Conservation (phyloP, 2,888 invertebrate species). For the Watsonalla binaria region DNA sequence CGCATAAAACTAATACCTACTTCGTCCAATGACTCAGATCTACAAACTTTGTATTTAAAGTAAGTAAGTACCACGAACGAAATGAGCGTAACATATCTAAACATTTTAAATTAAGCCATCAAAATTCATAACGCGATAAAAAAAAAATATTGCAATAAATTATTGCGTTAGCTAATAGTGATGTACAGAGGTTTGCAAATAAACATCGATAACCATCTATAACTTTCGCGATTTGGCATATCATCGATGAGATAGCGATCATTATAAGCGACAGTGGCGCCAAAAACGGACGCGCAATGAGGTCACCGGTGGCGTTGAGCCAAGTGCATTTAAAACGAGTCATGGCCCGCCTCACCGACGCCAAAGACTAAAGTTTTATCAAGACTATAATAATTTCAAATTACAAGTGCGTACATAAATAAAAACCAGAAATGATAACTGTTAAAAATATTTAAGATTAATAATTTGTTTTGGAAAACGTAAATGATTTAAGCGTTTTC, state of each 20-base stretch:
- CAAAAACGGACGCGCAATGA: slow-evolving; percentile 67
- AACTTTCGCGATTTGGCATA: slow-evolving; percentile 54
- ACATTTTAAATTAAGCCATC: background rate
- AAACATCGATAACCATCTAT: slow-evolving; percentile 48
- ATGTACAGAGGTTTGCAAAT: slow-evolving; percentile 32
- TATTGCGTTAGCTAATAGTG: slow-evolving; percentile 28
- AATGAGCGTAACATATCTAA: background rate
- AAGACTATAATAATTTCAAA: slow-evolving; percentile 31
- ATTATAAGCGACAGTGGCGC: slow-evolving; percentile 60
- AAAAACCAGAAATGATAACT: slow-evolving; percentile 15
- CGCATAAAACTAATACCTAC: slow-evolving; percentile 24
- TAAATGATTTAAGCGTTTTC: slow-evolving; percentile 31
- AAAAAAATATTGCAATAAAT: slow-evolving; percentile 14
- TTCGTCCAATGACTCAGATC: slow-evolving; percentile 20
- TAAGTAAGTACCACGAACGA: background rate
- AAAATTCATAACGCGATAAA: slow-evolving; percentile 6
- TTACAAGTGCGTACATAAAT: slow-evolving; percentile 25
- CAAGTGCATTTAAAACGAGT: slow-evolving; percentile 61
- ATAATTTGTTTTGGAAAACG: slow-evolving; percentile 24
- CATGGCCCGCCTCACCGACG: slow-evolving; percentile 37
- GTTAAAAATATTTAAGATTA: slow-evolving; percentile 12
- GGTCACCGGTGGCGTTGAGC: slow-evolving; percentile 67
- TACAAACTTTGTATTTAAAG: slow-evolving; percentile 3
- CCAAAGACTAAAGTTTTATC: slow-evolving; percentile 41
- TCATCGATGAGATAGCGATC: slow-evolving; percentile 63